Evolutionary conservation across 2,113 vertebrate genomes (phyloP), one percentile per base, ranked within the genome.

Genomic region (Petromus typicus): DNA sequence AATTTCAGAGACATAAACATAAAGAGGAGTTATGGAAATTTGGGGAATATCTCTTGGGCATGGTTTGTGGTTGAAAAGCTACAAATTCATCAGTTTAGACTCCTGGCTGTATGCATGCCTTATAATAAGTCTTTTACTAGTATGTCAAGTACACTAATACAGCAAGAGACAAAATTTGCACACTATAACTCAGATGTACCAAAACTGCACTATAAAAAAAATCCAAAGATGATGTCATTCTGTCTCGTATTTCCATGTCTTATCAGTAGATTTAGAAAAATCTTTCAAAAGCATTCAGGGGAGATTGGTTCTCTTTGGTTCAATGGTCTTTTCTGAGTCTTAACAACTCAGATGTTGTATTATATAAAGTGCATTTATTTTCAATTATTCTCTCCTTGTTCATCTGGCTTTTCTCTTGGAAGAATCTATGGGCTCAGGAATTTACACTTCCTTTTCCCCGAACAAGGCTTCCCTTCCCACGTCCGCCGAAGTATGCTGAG

Each of bases 11-110:
- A 86, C 59, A 80, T 94, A 76, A 88, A 92, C 76, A 85, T 88
- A 76, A 84, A 84, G 63, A 96, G 93, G 66, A 82, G 64, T 76
- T 96, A 82, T 85, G 27, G 86, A 96, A 94, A 81, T 69, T 89
- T 73, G 30, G 32, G 81, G 89, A 57, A 34, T 66, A 25, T 93
- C 34, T 79, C 54, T 66, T 54, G 45, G 90, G 89, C 7, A 88
- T 90, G 59, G 32, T 66, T 79, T 89, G 56, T 93, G 71, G 82
- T 94, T 90, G 90, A 69, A 95, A 93, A 91, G 61, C 32, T 86
- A 90, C 61, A 93, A 81, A 94, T 61, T 59, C 27, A 95, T 94
- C 79, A 54, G 10, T 78, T 82, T 37, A 22, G 89, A 63, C 22
- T 87, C 59, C 82, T 16, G 51, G 48, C 54, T 86, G 48, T 23